Evolutionary conservation across 2,888 invertebrate genomes (phyloP).

Genomic region (Scelioninae gen. 1): DNA sequence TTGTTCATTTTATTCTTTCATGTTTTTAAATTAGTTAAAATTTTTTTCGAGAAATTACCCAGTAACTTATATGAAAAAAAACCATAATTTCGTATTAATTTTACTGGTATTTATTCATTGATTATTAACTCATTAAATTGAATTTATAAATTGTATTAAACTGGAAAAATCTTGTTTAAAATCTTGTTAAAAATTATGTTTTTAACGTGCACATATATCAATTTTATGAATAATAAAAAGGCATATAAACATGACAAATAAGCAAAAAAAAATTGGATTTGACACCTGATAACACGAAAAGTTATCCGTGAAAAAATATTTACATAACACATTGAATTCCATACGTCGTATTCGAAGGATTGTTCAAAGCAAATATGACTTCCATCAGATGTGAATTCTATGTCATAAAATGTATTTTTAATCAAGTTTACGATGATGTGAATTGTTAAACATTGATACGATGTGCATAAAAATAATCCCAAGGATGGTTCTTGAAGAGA

Average conservation of each 20-base stretch:
- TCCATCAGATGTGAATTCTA: conserved; percentile 13
- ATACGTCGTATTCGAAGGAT: conserved; percentile 7
- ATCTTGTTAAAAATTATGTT: no score
- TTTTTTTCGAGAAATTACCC: not conserved
- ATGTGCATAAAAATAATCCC: conserved; percentile 13
- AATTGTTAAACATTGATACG: conserved; percentile 20
- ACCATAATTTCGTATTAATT: no score
- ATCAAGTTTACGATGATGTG: conserved; percentile 22
- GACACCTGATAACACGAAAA: conserved; percentile 7
- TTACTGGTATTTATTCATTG: no score
- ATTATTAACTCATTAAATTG: no score
- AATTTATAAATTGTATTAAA: no score
- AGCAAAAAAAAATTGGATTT: conserved; percentile 7
- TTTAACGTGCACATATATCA: no score
- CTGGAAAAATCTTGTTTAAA: no score
- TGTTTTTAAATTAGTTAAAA: not conserved
- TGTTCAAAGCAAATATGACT: conserved; percentile 39
- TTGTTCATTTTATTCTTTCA: conserved; percentile 5
- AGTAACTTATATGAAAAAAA: no score
- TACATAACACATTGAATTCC: conserved; percentile 43
- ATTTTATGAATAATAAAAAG: not conserved
- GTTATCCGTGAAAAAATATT: conserved; percentile 30
- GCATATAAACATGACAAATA: not conserved
- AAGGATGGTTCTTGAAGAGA: no score
- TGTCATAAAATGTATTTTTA: conserved; percentile 30